These are phyloP conservation scores for Diceros bicornis DNA, from an alignment of 2,797 vertebrate species.

Conservation along the genomic window DNA sequence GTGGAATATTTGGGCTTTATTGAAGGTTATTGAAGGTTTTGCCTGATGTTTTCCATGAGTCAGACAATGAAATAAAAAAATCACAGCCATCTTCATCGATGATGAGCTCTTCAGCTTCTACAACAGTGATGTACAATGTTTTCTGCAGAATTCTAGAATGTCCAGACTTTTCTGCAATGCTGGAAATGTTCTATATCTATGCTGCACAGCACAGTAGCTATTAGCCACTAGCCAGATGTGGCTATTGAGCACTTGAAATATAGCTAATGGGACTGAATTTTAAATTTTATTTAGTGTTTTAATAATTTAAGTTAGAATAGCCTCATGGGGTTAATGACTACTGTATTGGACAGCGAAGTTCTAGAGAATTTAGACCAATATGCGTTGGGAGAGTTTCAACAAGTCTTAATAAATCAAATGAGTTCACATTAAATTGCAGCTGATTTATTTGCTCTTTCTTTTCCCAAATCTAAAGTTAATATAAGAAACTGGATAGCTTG, in stretches of 20 bases:
- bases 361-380: not conserved
- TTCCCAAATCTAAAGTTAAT: not conserved
- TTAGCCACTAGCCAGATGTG: not conserved
- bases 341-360: not conserved
- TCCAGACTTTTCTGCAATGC: not conserved
- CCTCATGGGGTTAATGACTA: not conserved
- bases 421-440: not conserved
- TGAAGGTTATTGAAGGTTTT: constrained; percentile 10
- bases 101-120: constrained; percentile 20
- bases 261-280: not conserved
- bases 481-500: not conserved
- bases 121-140: not conserved
- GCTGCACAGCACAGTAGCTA: not conserved
- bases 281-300: not conserved
- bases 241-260: not conserved
- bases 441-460: constrained; percentile 19
- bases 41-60: constrained; percentile 56
- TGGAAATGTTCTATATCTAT: not conserved
- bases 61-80: not conserved
- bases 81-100: not conserved
- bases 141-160: not conserved
- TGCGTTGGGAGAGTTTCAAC: not conserved
- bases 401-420: constrained; percentile 38
- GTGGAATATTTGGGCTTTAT: constrained; percentile 65
- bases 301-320: constrained; percentile 51